Percentiles rank a stretch among this genome's conserved stretches.
Evolutionary conservation across 2,113 vertebrate genomes (phyloP).

Genomic region (Tachuris rubrigastra): DNA sequence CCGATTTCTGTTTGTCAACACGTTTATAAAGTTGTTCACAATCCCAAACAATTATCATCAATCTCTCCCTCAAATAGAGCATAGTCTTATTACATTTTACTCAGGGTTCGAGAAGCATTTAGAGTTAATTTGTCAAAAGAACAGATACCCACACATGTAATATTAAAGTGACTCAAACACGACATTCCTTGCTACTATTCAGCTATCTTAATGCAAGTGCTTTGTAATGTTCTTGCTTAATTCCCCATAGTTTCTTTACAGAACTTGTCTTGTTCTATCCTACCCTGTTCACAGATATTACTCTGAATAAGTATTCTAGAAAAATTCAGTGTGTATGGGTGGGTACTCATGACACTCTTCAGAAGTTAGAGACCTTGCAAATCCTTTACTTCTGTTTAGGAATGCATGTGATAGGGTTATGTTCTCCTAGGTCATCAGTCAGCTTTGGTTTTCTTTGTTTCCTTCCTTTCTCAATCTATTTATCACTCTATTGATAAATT

Average conservation of each 20-base stretch:
- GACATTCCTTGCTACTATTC: not conserved
- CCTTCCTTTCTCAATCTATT: not conserved
- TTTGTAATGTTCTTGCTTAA: not conserved
- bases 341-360: not conserved
- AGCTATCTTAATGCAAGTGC: not conserved
- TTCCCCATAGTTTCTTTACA: not conserved
- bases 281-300: not conserved
- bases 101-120: not conserved
- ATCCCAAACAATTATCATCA: not conserved
- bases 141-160: not conserved
- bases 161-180: not conserved
- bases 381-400: not conserved
- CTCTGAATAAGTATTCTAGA: not conserved
- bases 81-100: not conserved
- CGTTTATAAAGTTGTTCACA: not conserved
- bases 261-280: not conserved
- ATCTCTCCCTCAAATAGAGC: not conserved
- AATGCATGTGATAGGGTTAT: rapidly evolving
- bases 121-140: not conserved
- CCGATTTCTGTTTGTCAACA: not conserved
- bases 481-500: not conserved
- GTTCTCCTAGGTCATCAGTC: not conserved
- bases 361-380: not conserved
- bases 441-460: not conserved
- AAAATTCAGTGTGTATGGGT: not conserved